Evolutionary conservation across 2,797 vertebrate species (phyloP).

Genomic region (Pogoniulus pusillus): DNA sequence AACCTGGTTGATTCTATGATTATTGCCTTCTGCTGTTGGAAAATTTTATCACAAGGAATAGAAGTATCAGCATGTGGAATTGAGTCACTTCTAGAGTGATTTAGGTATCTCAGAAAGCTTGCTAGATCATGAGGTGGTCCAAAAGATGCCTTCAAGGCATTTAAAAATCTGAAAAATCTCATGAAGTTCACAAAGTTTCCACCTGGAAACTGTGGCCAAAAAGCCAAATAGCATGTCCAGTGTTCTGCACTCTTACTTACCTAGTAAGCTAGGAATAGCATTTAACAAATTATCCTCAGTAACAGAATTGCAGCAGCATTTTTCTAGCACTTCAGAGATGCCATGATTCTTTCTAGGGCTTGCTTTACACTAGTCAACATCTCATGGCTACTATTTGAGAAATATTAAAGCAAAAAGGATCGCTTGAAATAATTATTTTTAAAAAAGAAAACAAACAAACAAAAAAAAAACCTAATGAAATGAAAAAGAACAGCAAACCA

Average conservation of each 20-base stretch:
- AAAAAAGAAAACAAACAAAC: too few relatives aligned
- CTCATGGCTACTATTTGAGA: neutral
- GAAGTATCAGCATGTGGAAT: neutral
- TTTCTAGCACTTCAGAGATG: neutral
- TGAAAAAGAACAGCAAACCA: neutral
- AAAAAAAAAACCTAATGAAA: neutral
- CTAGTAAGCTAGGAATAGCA: neutral
- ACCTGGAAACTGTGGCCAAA: neutral
- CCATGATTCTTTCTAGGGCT: neutral
- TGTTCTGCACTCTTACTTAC: neutral
- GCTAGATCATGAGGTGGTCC: neutral
- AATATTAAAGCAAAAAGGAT: neutral
- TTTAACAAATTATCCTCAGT: neutral
- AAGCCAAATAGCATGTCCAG: neutral
- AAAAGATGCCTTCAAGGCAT: neutral
- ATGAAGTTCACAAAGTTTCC: neutral
- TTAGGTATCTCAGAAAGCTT: neutral
- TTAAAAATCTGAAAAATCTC: neutral
- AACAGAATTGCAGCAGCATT: neutral
- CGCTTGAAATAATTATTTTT: neutral
- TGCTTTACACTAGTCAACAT: neutral
- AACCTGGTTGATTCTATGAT: too few relatives aligned
- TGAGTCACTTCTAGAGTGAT: neutral
- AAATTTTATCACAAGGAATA: neutral
- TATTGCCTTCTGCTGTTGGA: neutral